These are phyloP conservation scores for Hippolais icterina DNA, from an alignment of 2,113 vertebrate species.

Conservation along the genomic window DNA sequence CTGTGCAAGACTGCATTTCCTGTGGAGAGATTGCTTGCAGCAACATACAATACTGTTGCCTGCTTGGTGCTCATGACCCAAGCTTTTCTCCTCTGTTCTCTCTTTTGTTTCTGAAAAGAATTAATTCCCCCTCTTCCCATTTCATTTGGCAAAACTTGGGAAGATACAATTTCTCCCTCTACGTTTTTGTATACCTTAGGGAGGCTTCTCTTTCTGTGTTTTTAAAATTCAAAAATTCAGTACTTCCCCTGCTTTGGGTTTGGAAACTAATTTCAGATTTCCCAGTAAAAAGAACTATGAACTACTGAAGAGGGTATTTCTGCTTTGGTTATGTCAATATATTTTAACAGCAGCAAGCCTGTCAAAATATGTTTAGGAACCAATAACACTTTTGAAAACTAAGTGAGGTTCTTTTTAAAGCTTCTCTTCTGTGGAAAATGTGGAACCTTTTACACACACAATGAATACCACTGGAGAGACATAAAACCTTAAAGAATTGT, in stretches of 20 bases:
- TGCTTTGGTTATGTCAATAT: conserved; percentile 8
- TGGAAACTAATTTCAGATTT: conserved; percentile 45
- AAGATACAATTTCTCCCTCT: conserved; percentile 48
- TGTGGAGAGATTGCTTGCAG: not conserved
- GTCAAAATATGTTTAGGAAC: conserved; percentile 33
- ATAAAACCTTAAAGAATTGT: not conserved
- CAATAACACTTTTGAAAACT: not conserved
- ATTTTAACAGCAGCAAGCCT: conserved; percentile 2
- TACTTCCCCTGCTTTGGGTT: conserved; percentile 33
- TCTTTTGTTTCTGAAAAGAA: conserved; percentile 21
- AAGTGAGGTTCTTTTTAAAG: not conserved
- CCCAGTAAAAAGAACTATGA: conserved; percentile 15
- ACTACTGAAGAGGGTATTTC: not conserved
- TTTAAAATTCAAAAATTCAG: conserved; percentile 48
- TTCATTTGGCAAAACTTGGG: conserved; percentile 12
- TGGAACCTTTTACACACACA: not conserved
- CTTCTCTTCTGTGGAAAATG: not conserved
- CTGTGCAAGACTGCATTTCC: not conserved
- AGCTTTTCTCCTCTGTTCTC: not conserved
- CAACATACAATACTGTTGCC: not conserved
- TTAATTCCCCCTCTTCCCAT: not conserved
- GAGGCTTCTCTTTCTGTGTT: conserved; percentile 30
- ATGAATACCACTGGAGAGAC: not conserved
- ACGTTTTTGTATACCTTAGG: conserved; percentile 36
- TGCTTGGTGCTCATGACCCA: not conserved